Conservation (phyloP, 92 coral and sea anemone genomes). For the Actinernus sp. region DNA sequence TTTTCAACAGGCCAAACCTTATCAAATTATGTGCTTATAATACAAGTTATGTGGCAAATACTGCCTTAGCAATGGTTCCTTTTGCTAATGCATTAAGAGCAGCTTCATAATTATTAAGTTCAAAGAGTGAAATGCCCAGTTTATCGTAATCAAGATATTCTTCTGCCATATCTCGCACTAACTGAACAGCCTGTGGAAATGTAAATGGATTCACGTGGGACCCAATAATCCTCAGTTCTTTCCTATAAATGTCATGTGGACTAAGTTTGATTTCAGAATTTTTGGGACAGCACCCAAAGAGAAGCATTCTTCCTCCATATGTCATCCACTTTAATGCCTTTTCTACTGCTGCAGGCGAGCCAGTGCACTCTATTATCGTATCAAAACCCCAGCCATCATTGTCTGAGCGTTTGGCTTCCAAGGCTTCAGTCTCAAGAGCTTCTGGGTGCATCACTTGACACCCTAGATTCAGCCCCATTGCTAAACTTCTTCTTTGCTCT, state of each 20-base stretch:
- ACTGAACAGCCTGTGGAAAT: conserved; percentile 89
- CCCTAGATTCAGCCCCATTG: conserved; percentile 69
- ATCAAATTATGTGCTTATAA: no score
- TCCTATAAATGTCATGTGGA: conserved; percentile 70
- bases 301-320: conserved; percentile 81
- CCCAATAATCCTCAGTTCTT: conserved; percentile 87
- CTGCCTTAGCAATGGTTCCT: conserved; percentile 82
- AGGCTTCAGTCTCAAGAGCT: conserved; percentile 46
- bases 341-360: conserved; percentile 68
- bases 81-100: conserved; percentile 77
- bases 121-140: conserved; percentile 80
- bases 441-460: conserved; percentile 82
- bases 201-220: conserved; percentile 85
- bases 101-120: conserved; percentile 72
- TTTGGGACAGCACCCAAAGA: conserved; percentile 91
- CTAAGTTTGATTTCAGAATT: conserved; percentile 74
- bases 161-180: conserved; percentile 88
- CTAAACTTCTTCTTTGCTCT: conserved; percentile 83
- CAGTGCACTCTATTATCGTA: conserved; percentile 87
- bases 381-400: conserved; percentile 87
- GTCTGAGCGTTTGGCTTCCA: conserved; percentile 49
- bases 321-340: conserved; percentile 84
- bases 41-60: conserved; percentile 81
- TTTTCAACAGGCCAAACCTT: no score
- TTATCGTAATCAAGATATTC: conserved; percentile 78